phyloP scores from a whole-genome alignment of 2,113 vertebrate genomes.

The Paracanthobrama guichenoti region DNA sequence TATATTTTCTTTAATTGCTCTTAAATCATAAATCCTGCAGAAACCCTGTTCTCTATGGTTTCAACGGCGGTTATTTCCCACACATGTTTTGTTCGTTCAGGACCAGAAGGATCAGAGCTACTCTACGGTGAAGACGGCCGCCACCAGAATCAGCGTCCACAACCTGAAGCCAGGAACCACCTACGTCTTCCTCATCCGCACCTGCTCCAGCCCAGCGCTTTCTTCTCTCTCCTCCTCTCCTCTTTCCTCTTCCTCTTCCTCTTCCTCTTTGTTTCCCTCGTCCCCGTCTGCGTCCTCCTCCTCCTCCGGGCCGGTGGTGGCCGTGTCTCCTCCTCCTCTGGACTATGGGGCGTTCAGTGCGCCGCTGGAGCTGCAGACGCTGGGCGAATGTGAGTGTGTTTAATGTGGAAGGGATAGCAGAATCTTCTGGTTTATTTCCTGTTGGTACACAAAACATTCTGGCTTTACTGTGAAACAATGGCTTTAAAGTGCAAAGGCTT shows the following conservation, averaged over 20 bases:
- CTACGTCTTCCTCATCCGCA: slow-evolving; percentile 91
- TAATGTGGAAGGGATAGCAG: neutral
- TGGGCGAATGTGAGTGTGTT: slow-evolving; percentile 85
- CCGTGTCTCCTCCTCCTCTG: slow-evolving; percentile 79
- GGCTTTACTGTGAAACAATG: slow-evolving; percentile 2
- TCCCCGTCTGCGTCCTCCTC: slow-evolving; percentile 73
- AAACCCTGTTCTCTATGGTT: too few relatives aligned
- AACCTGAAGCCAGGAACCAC: slow-evolving; percentile 93
- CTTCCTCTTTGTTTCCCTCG: slow-evolving; percentile 71
- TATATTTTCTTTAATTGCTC: too few relatives aligned
- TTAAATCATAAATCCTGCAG: too few relatives aligned
- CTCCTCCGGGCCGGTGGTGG: slow-evolving; percentile 73
- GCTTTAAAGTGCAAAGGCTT: slow-evolving; percentile 6
- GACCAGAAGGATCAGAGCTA: slow-evolving; percentile 93
- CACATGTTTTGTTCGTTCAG: slow-evolving; percentile 66
- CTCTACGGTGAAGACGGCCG: slow-evolving; percentile 89
- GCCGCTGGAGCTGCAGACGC: slow-evolving; percentile 91
- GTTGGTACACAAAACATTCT: neutral
- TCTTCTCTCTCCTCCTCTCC: slow-evolving; percentile 84
- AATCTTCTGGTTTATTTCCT: neutral
- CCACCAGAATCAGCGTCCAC: slow-evolving; percentile 85
- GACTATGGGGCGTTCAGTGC: slow-evolving; percentile 84
- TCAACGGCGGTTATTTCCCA: too few relatives aligned
- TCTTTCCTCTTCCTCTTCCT: slow-evolving; percentile 77
- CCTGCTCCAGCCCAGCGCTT: slow-evolving; percentile 77